Evolutionary conservation across 1,140 invertebrate species (phyloP), one percentile per base, ranked within the genome.

Genomic region (Tetramorium alpestre): DNA sequence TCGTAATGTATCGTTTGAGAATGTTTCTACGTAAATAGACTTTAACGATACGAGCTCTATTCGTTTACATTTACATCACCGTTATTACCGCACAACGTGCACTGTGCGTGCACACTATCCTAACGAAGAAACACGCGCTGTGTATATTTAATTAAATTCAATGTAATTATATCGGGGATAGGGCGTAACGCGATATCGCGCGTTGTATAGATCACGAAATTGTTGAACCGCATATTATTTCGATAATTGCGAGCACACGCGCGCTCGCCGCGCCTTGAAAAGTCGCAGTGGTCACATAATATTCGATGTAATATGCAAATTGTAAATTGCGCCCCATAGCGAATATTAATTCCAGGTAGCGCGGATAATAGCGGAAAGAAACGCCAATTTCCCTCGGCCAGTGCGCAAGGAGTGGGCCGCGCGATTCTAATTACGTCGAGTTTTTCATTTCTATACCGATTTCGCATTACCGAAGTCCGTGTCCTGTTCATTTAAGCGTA

Each of bases 401-500:
- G 33, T 16, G 38, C 18, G 85, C 76, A 58, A 80, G 72, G 72
- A 65, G 44, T n/a, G 56, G 22, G 72, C 44, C 60, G 44, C 33
- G 73, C 22, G 82, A 67, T 78, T 85, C 89, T 93, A 93, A 92
- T 92, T 93, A 87, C 88, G 73, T 85, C 78, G 86, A 91, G 89
- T 93, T 92, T 91, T 93, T 93, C 89, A 90, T 88, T 86, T 65
- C 80, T 87, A 77, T 81, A 85, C 81, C 87, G 76, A 87, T 91
- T 90, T 88, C 69, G 81, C 81, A 82, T 90, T 91, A 91, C 86
- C 87, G 62, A 81, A 86, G 75, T 85, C 78, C 84, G 64, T 84
- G 73, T 80, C 70, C 82, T 38, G 67, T 33, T 84, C 88, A 69
- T 89, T 92, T 69, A 28, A 82, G 41, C 62, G 33, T 82, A 85